Evolutionary conservation across 2,113 vertebrate genomes (phyloP).

Genomic region (Odontophorus gujanensis): DNA sequence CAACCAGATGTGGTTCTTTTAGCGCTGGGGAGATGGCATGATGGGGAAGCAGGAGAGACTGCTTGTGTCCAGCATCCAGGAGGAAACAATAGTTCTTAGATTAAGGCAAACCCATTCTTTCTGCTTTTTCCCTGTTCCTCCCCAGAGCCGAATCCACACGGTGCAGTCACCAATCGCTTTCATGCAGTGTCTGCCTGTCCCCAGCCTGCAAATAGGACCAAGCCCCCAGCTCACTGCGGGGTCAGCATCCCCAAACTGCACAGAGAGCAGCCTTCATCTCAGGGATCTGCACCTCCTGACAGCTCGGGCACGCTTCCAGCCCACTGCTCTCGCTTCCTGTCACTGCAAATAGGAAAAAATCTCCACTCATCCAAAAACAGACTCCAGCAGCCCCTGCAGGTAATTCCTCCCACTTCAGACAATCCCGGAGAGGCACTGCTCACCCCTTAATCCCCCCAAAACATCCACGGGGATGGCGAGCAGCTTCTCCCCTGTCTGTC

Average conservation of each 20-base stretch:
- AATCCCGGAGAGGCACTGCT: background rate
- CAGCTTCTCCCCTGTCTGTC: fast-evolving
- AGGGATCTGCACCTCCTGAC: background rate
- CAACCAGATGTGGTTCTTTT: background rate
- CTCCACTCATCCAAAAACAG: conserved; percentile 47
- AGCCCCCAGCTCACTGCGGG: background rate
- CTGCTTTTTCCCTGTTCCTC: fast-evolving
- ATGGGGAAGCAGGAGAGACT: too few relatives aligned
- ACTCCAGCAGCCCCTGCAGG: conserved; percentile 17
- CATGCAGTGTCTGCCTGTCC: background rate
- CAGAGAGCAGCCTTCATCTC: background rate
- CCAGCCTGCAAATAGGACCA: fast-evolving
- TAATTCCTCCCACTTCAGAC: conserved; percentile 30
- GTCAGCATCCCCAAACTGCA: background rate
- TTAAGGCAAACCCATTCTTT: background rate
- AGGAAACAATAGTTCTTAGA: too few relatives aligned
- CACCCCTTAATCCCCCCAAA: conserved; percentile 30
- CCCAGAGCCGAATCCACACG: background rate
- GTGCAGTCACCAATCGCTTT: fast-evolving
- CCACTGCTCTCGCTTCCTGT: background rate
- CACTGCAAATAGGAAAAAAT: conserved; percentile 18
- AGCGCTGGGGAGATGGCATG: too few relatives aligned
- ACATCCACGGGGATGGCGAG: background rate
- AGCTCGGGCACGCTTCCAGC: background rate
- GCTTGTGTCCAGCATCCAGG: too few relatives aligned